Evolutionary conservation across 2,797 vertebrate species (phyloP), one percentile per base, ranked within the genome.

Genomic region (Acridotheres tristis): DNA sequence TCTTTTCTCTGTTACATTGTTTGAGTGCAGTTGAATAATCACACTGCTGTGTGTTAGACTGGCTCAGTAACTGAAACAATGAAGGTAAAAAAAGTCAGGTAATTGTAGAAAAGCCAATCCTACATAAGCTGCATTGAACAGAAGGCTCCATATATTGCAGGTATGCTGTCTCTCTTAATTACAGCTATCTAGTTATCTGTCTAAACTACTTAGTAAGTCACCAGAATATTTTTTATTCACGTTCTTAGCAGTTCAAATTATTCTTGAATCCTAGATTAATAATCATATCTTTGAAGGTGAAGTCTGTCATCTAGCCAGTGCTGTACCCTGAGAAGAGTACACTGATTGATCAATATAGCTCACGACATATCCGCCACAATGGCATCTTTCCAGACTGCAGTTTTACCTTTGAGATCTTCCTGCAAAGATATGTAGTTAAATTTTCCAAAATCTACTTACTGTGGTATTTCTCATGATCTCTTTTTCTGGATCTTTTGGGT

Each of bases 1-100:
- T 99, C 97, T 99, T 99, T 80, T 98, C 98, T 89, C 98, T 98
- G 97, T 99, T 99, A 89, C 97, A 97, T 51, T 98, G 98, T 90
- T 98, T 99, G 95, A 99, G 97, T 71, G 99, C 99, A 81, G 97
- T 95, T 21, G 98, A 98, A 84, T 97, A 98, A 96, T 99, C 99
- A 16, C 97, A 96, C 63, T 98, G 98, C 63, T 98, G 98, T 76
- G 96, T 98, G 89, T 97, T 98, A 32, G 97, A 97, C 73, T 98
- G 98, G 97, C 97, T 98, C 94, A 99, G 96, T 95, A 99, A 96
- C 99, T 99, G 98, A 85, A 96, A 95, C 69, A 96, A 92, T 16
- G 9, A 92, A 54, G 50, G 61, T 45, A 19, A 91, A 90, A 89
- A 80, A n/a, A 36, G 71, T 42, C 67, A 78, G 27, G 18, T 73